Evolutionary conservation across 2,888 invertebrate species (phyloP), one percentile per base, ranked within the genome.

Genomic region (Piscicola geometra): DNA sequence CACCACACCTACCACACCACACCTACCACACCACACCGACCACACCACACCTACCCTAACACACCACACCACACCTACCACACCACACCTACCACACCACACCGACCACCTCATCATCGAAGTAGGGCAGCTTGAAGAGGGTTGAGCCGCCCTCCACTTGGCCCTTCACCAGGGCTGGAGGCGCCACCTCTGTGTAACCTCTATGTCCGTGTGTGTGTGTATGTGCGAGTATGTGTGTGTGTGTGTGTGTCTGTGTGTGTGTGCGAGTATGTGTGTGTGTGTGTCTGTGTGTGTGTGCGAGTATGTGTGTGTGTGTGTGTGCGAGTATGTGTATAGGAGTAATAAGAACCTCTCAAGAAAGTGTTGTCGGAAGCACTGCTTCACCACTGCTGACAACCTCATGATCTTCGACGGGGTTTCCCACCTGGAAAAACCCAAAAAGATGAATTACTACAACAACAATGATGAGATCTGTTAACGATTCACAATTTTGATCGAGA

Each of bases 101-200:
- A 30, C 30, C 30, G 12, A 3, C 75, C 76, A 86, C 86, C 81
- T 87, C 86, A 83, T 89, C 87, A 66, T 89, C 89, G 82, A 89
- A 90, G 82, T 88, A 90, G 81, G 89, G 86, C 33, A 90, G 84
- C 79, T 88, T 93, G 86, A 99, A 99, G 28, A 99, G 89, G 0
- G 99, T 99, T 9, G 97, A 91, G 60, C 99, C 99, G 21, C 99
- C 99, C 87, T 99, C 99, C n/a, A 94, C 94, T 88, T 98, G 98
- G 0, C 97, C 97, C 87, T 99, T 98, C 36, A 99, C 99, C 71
- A 99, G 87, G 0, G 98, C 96, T 56, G 99, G 99, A 35, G 99
- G 99, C 3, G 92, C 91, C 28, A 99, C 92, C 82, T 84, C 76
- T n/a, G 76, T 41, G 28, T 50, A 73, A 71, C 52, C 50, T 56